Evolutionary conservation across 2,797 vertebrate species (phyloP), one percentile per base, ranked within the genome.

Genomic region (Rhinogobio ventralis): DNA sequence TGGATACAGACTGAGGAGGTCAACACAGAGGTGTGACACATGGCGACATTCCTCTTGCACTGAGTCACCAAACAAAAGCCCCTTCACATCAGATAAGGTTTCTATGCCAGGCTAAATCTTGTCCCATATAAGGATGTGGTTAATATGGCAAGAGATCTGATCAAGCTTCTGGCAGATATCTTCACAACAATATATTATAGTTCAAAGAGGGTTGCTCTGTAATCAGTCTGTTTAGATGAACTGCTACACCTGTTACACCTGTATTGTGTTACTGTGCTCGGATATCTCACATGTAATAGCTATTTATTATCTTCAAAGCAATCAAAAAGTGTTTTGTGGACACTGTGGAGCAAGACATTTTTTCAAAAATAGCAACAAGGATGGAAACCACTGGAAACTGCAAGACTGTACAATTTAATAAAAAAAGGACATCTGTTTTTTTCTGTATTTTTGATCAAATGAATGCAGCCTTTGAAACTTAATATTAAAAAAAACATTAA

Each of bases 41-140:
- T 86, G 36, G 90, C 46, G 79, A 91, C 92, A 94, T 94, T 95
- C 92, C 91, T 49, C 85, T 77, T 84, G 75, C 9, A 19, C 87
- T 23, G 19, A 79, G 81, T 94, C 93, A 93, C 84, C 82, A 79
- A 85, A 90, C 90, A 91, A 92, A 94, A 91, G 84, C 84, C 84
- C 86, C 87, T 39, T 85, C 91, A 92, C 90, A 90, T 91, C 90
- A 90, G 90, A 92, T 89, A 88, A 86, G 87, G 88, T 91, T 91
- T 92, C 88, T 33, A 78, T 17, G 42, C 92, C 89, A 90, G 80
- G 92, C 90, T 90, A 92, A 91, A 93, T 91, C 91, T 92, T 91
- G 89, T 92, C 86, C 90, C 88, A 90, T 91, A 93, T 90, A 90
- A 91, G 90, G 92, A 92, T 92, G 91, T 85, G 5, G 19, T 7